These are phyloP conservation scores for Eulemur macaco DNA, from an alignment of 2,113 vertebrate genomes.

Conservation along the genomic window DNA sequence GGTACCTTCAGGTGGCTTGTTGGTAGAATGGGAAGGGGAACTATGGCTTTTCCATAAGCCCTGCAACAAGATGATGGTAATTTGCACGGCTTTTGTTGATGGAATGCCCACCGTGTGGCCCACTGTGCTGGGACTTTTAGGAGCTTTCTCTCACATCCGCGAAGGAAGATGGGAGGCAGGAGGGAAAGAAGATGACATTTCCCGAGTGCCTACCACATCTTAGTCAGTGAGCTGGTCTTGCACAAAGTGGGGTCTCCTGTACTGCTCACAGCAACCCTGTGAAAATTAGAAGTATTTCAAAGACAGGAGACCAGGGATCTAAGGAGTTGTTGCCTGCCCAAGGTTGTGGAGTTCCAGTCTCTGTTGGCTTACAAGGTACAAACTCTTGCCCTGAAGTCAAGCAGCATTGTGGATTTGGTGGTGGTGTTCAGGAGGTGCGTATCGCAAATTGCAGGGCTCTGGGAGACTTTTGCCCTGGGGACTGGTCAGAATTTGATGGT, in stretches of 20 bases:
- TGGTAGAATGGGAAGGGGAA: background rate
- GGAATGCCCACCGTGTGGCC: background rate
- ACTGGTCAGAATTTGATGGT: background rate
- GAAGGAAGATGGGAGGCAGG: background rate
- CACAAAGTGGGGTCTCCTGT: background rate
- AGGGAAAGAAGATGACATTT: background rate
- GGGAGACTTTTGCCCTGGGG: background rate
- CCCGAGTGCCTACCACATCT: background rate
- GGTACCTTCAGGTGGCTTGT: background rate
- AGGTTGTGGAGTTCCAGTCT: background rate
- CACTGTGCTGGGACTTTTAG: background rate
- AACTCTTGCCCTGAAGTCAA: background rate
- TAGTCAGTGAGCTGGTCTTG: background rate
- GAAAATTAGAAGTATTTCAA: background rate
- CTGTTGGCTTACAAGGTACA: background rate
- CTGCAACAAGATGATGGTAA: background rate
- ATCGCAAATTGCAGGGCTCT: background rate
- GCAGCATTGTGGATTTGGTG: background rate
- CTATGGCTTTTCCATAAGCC: background rate
- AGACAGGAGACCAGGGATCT: background rate
- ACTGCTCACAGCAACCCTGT: background rate
- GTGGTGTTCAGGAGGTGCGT: background rate
- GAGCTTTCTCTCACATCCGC: background rate
- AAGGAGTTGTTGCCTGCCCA: background rate
- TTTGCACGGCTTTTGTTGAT: background rate